Base-by-base conservation (phyloP, 2,888 invertebrate genomes). In the Liposcelis brunnea region DNA sequence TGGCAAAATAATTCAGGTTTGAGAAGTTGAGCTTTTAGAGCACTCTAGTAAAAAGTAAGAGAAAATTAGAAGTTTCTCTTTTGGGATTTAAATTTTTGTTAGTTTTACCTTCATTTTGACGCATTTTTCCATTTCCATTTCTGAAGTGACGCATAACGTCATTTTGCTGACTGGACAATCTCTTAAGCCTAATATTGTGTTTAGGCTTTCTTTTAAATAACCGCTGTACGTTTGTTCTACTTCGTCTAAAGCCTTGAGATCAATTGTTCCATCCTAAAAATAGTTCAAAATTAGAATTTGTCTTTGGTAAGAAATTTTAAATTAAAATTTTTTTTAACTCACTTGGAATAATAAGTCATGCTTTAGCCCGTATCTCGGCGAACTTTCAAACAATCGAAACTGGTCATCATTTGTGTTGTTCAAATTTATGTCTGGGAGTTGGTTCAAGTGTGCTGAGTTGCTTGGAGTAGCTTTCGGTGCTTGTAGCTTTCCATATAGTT, bases 101-200 rank as follows among this genome's bases (percentile, higher is more conserved):
- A 32, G 32, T 10, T n/a, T n/a, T 62, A 86, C 87, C 70, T 73
- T 78, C 90, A 91, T 91, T 63, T 83, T 83, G 36, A 83, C 67
- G 60, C 95, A 95, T 64, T 95, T 95, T 46, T 80, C 79, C 67
- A 85, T 72, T 62, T 95, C 95, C 0, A 77, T 72, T 47, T 85
- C 81, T 0, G 94, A 94, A 1, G 91, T 89, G 16, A 95, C 84
- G 58, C 95, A 95, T 15, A 94, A 61, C 0, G 79, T 78, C 67
- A 91, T 86, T n/a, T 76, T 68, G 37, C 76, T 71, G 6, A 93
- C 77, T 0, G 93, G 87, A 59, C 94, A 95, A 49, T 78, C 73
- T 44, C 84, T 69, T 1, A 91, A 73, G 2, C 77, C 79, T 48
- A 79, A 65, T 50, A 90, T 81, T 0, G 75, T 70, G 32, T 77